Evolutionary conservation across 2,113 vertebrate species (phyloP).

Genomic region (Melierax canorus): DNA sequence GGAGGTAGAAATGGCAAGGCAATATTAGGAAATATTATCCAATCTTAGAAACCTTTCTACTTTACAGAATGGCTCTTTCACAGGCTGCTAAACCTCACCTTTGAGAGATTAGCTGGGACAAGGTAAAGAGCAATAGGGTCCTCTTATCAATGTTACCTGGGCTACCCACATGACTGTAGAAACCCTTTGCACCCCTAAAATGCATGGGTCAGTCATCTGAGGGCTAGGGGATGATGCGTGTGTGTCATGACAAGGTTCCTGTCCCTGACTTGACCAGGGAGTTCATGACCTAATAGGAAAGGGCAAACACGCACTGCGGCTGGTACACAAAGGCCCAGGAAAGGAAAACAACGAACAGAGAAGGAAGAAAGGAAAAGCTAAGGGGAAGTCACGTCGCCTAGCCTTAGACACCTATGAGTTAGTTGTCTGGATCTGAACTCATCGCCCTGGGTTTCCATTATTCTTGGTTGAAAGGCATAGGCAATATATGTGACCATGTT

Average conservation of each 20-base stretch:
- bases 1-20: not conserved
- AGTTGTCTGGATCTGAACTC: not conserved
- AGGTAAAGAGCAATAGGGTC: not conserved
- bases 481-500: rapidly evolving
- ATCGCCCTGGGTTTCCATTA: not conserved
- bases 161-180: not conserved
- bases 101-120: not conserved
- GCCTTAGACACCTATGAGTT: not conserved
- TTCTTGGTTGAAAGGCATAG: not conserved
- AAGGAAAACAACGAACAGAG: not conserved
- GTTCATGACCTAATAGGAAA: not conserved
- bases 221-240: rapidly evolving
- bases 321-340: not conserved
- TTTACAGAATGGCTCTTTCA: not conserved
- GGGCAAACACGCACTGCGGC: not conserved
- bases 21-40: not conserved
- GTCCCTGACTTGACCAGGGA: not conserved
- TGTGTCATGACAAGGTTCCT: not conserved
- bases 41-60: not conserved
- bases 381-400: not conserved
- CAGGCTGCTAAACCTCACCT: not conserved
- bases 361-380: not conserved
- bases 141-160: not conserved
- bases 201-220: not conserved
- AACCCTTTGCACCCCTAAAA: not conserved